Percentiles rank a stretch among this genome's conserved stretches.
These are phyloP conservation scores for Trichogramma dendrolimi DNA, from an alignment of 2,888 invertebrate genomes.

Conservation along the genomic window DNA sequence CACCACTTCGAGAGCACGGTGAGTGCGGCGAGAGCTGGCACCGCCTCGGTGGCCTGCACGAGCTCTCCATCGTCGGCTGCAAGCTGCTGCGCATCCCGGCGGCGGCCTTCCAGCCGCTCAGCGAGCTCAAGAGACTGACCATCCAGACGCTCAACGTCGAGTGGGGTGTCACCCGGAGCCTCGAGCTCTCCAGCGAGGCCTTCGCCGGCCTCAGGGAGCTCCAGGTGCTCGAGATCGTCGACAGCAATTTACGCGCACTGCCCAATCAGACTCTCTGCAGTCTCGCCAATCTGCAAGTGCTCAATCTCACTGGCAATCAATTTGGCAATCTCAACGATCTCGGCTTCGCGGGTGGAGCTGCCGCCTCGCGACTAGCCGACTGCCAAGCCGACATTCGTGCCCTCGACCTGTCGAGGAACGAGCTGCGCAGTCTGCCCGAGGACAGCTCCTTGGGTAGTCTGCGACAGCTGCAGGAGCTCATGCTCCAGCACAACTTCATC, in stretches of 20 bases:
- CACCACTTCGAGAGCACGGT: constrained; percentile 76
- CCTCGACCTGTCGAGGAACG: constrained; percentile 78
- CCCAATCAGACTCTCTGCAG: constrained; percentile 78
- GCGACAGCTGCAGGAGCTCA: constrained; percentile 73
- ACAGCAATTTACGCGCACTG: constrained; percentile 77
- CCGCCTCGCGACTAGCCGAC: constrained; percentile 53
- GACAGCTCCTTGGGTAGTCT: constrained; percentile 72
- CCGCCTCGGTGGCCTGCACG: constrained; percentile 69
- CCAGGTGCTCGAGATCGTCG: constrained; percentile 73
- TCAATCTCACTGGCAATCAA: constrained; percentile 82
- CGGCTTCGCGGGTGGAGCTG: constrained; percentile 58
- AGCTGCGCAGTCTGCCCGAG: constrained; percentile 68
- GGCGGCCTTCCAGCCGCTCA: constrained; percentile 75
- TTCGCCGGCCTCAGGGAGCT: constrained; percentile 76
- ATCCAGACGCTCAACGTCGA: constrained; percentile 76
- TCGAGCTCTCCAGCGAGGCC: constrained; percentile 69
- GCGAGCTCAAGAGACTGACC: constrained; percentile 72
- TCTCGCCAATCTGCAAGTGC: constrained; percentile 71
- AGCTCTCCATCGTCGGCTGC: constrained; percentile 72
- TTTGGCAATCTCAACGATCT: constrained; percentile 73
- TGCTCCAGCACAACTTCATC: constrained; percentile 79
- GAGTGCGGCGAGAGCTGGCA: constrained; percentile 68
- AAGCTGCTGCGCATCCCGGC: constrained; percentile 74
- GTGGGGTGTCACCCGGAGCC: constrained; percentile 70
- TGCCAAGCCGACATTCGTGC: constrained; percentile 64